A percentile compares a stretch with the other conserved stretches of the same genome.
Conservation (phyloP, 1,140 invertebrate genomes). For the Helicoverpa armigera region DNA sequence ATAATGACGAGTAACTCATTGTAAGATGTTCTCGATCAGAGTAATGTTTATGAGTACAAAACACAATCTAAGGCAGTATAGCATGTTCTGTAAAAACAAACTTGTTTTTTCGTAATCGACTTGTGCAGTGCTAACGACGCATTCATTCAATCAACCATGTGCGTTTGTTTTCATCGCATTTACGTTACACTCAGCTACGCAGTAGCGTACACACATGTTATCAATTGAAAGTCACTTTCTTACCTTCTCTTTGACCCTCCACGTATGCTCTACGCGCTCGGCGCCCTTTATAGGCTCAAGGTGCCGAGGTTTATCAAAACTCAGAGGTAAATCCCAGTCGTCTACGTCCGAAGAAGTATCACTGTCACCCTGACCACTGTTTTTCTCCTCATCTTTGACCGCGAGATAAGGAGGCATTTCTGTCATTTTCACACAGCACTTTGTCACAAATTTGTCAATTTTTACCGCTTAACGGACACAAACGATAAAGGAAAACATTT, state of each 20-base stretch:
- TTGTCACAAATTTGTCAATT: slow-evolving; percentile 64
- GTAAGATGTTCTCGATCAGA: no score
- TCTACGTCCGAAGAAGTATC: slow-evolving; percentile 92
- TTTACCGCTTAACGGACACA: slow-evolving; percentile 66
- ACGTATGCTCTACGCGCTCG: slow-evolving; percentile 92
- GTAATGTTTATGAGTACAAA: no score
- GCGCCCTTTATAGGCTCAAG: slow-evolving; percentile 92
- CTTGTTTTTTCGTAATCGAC: slow-evolving; percentile 34
- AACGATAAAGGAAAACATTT: slow-evolving; percentile 76
- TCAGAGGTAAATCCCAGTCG: slow-evolving; percentile 89
- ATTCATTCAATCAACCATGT: slow-evolving; percentile 64
- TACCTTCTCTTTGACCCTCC: slow-evolving; percentile 97
- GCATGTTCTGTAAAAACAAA: slow-evolving; percentile 34
- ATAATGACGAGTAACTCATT: no score
- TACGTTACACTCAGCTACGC: slow-evolving; percentile 62
- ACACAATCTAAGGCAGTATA: neutral
- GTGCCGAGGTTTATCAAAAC: slow-evolving; percentile 91
- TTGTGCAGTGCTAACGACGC: slow-evolving; percentile 30
- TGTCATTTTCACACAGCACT: slow-evolving; percentile 83
- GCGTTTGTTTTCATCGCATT: slow-evolving; percentile 78
- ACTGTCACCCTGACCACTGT: slow-evolving; percentile 92
- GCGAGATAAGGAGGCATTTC: slow-evolving; percentile 84
- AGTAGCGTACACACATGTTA: slow-evolving; percentile 57
- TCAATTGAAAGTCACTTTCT: slow-evolving; percentile 59
- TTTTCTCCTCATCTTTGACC: slow-evolving; percentile 83